phyloP scores from a whole-genome alignment of 2,797 vertebrate genomes.

The Danionella dracula region DNA sequence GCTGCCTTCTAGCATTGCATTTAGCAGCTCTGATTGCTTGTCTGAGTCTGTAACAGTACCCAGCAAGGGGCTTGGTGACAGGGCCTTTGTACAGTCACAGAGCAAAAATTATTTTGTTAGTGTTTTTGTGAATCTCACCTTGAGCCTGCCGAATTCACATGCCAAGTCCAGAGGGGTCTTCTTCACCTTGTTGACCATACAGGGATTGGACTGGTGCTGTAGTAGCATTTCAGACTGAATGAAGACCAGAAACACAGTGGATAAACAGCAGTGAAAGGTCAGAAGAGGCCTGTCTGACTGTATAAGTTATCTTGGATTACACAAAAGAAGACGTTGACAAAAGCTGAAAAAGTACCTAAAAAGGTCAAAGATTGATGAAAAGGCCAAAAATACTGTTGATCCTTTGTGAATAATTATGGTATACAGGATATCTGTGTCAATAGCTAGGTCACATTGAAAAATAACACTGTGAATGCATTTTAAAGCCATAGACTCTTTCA shows the following conservation, averaged over 20 bases:
- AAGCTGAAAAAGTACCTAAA: constrained; percentile 17
- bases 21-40: no score
- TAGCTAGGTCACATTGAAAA: constrained; percentile 15
- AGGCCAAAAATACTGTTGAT: constrained; percentile 6
- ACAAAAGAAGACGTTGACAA: constrained; percentile 7
- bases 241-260: background rate
- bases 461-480: constrained; percentile 16
- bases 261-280: background rate
- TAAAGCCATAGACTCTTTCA: constrained; percentile 14
- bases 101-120: background rate
- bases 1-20: no score
- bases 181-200: constrained; percentile 82
- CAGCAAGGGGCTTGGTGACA: no score
- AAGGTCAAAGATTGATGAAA: constrained; percentile 1
- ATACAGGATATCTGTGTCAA: constrained; percentile 19
- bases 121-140: no score
- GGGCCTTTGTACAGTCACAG: no score
- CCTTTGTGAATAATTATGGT: constrained; percentile 2
- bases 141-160: constrained; percentile 89
- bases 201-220: constrained; percentile 93
- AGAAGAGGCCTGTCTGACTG: background rate
- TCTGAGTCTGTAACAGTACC: no score
- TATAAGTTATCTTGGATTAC: constrained; percentile 18
- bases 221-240: constrained; percentile 89
- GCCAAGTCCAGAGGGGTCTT: constrained; percentile 91